A percentile compares a stretch with the other conserved stretches of the same genome.
Evolutionary conservation across 2,888 invertebrate genomes (phyloP).

Genomic region (Iphiclides podalirius): DNA sequence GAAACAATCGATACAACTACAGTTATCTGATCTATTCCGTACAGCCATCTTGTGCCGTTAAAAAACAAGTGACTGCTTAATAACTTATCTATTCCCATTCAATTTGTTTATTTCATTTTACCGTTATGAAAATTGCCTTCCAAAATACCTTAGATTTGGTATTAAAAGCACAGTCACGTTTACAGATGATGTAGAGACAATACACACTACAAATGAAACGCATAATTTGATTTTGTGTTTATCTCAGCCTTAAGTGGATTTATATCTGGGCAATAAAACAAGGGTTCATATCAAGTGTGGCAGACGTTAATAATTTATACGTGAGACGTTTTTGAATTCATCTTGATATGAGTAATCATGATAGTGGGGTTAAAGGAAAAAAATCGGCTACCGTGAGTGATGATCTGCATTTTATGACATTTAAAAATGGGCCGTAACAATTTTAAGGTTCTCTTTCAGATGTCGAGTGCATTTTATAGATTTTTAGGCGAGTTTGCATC

Average conservation of each 20-base stretch:
- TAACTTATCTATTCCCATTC: no score
- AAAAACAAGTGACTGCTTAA: no score
- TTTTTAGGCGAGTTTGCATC: no score
- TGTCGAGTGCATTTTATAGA: no score
- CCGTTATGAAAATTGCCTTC: no score
- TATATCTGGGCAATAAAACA: constrained; percentile 61
- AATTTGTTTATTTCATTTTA: no score
- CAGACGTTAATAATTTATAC: constrained; percentile 39
- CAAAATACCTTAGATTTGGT: no score
- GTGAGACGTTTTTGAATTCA: constrained; percentile 31
- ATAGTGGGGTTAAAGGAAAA: constrained; percentile 15
- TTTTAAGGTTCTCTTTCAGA: no score
- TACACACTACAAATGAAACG: constrained; percentile 41
- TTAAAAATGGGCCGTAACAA: no score
- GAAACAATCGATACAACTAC: no score
- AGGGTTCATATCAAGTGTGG: constrained; percentile 44
- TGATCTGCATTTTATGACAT: neutral
- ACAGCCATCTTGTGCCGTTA: no score
- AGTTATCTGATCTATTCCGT: no score
- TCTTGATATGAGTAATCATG: constrained; percentile 16
- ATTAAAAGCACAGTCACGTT: neutral
- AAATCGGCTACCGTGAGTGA: constrained; percentile 3
- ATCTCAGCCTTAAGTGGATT: constrained; percentile 64
- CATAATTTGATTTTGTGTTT: constrained; percentile 68
- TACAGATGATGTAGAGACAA: neutral